Evolutionary conservation across 2,888 invertebrate genomes (phyloP).

Genomic region (Trichogramma evanescens): DNA sequence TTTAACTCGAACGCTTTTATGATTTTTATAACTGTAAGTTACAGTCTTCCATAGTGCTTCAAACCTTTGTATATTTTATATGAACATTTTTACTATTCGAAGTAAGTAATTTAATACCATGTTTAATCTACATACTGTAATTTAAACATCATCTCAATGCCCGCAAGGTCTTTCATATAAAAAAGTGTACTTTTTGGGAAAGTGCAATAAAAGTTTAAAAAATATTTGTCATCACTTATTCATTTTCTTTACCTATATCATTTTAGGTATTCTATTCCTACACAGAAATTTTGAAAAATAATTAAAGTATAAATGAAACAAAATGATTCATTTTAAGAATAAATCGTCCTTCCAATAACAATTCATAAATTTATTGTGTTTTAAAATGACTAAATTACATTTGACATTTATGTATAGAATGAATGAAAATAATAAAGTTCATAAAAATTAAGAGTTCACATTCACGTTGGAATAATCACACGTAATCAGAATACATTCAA

Average conservation of each 20-base stretch:
- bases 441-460: constrained; percentile 19
- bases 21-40: constrained; percentile 22
- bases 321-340: not conserved
- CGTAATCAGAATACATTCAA: not conserved
- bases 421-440: constrained; percentile 22
- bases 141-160: too few species aligned
- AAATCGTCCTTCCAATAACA: constrained; percentile 11
- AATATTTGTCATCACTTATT: constrained; percentile 11
- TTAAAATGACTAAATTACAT: constrained; percentile 29
- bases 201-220: constrained; percentile 42
- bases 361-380: constrained; percentile 35
- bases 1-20: constrained; percentile 4
- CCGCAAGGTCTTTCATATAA: constrained; percentile 6
- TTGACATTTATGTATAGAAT: constrained; percentile 22
- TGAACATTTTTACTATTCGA: not conserved
- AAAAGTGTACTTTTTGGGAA: constrained; percentile 40
- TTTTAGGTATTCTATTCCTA: not conserved
- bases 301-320: not conserved
- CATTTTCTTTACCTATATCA: not conserved
- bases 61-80: constrained; percentile 6
- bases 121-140: not conserved
- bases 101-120: constrained; percentile 21
- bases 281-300: not conserved
- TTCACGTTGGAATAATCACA: constrained; percentile 22
- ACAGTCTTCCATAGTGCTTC: constrained; percentile 25